phyloP scores from a whole-genome alignment of 2,888 invertebrate genomes.

The Elaeidobius kamerunicus region DNA sequence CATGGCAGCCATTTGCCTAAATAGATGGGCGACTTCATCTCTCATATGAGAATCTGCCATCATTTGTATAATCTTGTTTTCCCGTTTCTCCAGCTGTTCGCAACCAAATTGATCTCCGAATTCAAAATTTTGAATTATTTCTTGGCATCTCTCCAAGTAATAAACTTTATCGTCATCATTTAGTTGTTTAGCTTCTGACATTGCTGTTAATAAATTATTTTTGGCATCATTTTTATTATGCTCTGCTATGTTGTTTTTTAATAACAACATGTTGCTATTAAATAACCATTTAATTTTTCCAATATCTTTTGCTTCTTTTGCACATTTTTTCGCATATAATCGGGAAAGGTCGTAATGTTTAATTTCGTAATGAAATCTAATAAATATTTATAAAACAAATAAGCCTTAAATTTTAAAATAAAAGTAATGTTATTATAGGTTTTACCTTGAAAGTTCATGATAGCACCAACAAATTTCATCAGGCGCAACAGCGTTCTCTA shows the following conservation, averaged over 20 bases:
- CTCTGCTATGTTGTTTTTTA: slow-evolving; percentile 49
- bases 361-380: slow-evolving; percentile 44
- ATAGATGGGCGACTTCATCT: slow-evolving; percentile 48
- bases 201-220: slow-evolving; percentile 43
- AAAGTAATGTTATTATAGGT: background rate
- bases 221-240: slow-evolving; percentile 52
- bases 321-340: slow-evolving; percentile 46
- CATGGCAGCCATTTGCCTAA: slow-evolving; percentile 51
- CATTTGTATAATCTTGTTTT: slow-evolving; percentile 48
- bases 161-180: slow-evolving; percentile 44
- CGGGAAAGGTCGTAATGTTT: slow-evolving; percentile 50
- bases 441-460: slow-evolving; percentile 50
- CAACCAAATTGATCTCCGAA: slow-evolving; percentile 44
- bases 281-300: slow-evolving; percentile 48
- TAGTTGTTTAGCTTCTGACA: slow-evolving; percentile 43
- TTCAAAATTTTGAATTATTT: slow-evolving; percentile 44
- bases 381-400: too few relatives aligned
- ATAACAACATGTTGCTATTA: slow-evolving; percentile 49
- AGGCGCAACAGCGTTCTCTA: slow-evolving; percentile 39
- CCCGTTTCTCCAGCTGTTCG: slow-evolving; percentile 48
- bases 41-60: slow-evolving; percentile 49
- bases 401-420: too few relatives aligned
- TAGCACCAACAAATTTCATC: slow-evolving; percentile 52
- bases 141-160: slow-evolving; percentile 38
- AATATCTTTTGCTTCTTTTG: slow-evolving; percentile 43